Conservation (phyloP, 2,113 vertebrate species). For the Sphaerodactylus townsendi region DNA sequence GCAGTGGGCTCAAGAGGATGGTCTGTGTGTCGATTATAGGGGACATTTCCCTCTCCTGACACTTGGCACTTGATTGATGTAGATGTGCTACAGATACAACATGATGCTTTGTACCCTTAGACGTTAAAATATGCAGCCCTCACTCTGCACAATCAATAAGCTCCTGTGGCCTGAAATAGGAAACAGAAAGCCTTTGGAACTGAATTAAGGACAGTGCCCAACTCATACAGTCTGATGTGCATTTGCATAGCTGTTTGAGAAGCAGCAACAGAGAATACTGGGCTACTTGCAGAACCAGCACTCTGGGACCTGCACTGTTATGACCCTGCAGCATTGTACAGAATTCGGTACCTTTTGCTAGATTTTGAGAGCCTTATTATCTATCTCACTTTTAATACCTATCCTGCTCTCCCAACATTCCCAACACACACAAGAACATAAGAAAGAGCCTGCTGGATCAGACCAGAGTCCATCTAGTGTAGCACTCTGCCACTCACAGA, state of each 20-base stretch:
- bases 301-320: background rate
- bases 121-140: background rate
- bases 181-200: background rate
- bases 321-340: background rate
- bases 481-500: too few species aligned
- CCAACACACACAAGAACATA: too few species aligned
- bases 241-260: background rate
- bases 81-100: background rate
- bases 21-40: rapidly evolving
- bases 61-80: background rate
- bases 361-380: too few species aligned
- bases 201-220: too few species aligned
- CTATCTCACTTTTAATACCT: too few species aligned
- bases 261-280: background rate
- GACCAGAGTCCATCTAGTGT: too few species aligned
- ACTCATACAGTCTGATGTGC: background rate
- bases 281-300: background rate
- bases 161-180: background rate
- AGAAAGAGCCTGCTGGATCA: too few species aligned
- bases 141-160: background rate
- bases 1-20: background rate
- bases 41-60: background rate
- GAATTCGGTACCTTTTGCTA: background rate
- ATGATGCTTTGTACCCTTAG: background rate
- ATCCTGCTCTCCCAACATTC: too few species aligned